Evolutionary conservation across 1,140 invertebrate species (phyloP).

Genomic region (Doryteuthis pealeii): DNA sequence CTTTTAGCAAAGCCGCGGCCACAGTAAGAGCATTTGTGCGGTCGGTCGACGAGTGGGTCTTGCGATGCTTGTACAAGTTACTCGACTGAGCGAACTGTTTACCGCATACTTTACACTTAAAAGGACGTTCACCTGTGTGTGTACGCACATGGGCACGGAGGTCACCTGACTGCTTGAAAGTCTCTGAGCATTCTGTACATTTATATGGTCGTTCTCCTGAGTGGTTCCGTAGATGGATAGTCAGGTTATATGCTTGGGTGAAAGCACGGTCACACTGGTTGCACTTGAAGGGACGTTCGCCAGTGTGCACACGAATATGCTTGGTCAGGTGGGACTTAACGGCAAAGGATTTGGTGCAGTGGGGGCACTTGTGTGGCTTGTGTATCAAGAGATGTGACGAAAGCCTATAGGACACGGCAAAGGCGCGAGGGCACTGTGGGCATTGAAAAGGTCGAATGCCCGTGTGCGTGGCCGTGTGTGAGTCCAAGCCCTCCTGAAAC

Average conservation of each 20-base stretch:
- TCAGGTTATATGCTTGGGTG: constrained; percentile 83
- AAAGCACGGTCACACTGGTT: constrained; percentile 89
- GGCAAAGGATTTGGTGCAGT: neutral
- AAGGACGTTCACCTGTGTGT: constrained; percentile 15
- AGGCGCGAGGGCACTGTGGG: neutral
- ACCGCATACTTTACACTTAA: constrained; percentile 16
- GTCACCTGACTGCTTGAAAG: constrained; percentile 65
- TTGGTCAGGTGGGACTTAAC: neutral
- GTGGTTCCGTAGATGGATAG: constrained; percentile 77
- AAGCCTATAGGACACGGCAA: neutral
- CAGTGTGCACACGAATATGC: constrained; percentile 33
- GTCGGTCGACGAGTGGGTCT: neutral
- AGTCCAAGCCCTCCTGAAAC: neutral
- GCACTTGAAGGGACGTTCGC: constrained; percentile 44
- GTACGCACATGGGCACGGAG: neutral
- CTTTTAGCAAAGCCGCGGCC: constrained; percentile 42
- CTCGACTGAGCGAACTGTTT: neutral
- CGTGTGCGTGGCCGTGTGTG: constrained; percentile 60
- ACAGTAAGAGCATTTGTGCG: constrained; percentile 37
- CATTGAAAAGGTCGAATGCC: constrained; percentile 60
- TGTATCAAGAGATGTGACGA: neutral
- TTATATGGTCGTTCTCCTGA: constrained; percentile 78
- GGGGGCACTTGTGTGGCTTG: neutral
- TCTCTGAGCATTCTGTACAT: constrained; percentile 73
- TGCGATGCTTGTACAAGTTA: neutral